Percentiles rank a stretch among this genome's conserved stretches.
These are phyloP conservation scores for Eupsittula cactorum DNA, from an alignment of 2,113 vertebrate species.

Conservation along the genomic window DNA sequence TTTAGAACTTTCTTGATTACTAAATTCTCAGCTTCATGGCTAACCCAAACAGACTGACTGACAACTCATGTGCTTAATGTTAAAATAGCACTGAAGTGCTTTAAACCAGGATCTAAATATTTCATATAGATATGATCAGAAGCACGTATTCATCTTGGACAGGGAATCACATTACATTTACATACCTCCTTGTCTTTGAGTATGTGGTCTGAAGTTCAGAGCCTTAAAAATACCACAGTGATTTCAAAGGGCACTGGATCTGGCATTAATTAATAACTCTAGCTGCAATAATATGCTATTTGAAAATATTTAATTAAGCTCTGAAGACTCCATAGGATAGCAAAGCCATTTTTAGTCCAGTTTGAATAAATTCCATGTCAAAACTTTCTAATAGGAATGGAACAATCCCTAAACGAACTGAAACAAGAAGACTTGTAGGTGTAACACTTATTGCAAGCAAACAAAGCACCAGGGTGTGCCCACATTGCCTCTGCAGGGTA, in stretches of 20 bases:
- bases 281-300: constrained; percentile 32
- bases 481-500: neutral
- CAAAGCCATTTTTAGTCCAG: neutral
- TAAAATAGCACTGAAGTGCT: neutral
- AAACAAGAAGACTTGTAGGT: neutral
- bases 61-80: neutral
- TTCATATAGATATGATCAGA: constrained; percentile 44
- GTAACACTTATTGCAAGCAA: neutral
- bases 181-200: constrained; percentile 6
- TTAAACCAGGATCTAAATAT: constrained; percentile 27
- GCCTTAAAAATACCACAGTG: neutral
- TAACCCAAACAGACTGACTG: neutral
- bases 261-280: constrained; percentile 11
- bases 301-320: constrained; percentile 46
- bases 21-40: neutral
- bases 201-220: constrained; percentile 42
- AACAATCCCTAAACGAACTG: neutral
- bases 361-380: neutral
- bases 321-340: neutral
- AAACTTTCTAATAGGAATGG: neutral
- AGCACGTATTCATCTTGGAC: constrained; percentile 29
- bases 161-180: constrained; percentile 30
- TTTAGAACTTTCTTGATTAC: neutral
- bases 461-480: neutral
- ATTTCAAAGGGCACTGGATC: constrained; percentile 33